Conservation (phyloP, 1,140 invertebrate species). For the Atta texana region DNA sequence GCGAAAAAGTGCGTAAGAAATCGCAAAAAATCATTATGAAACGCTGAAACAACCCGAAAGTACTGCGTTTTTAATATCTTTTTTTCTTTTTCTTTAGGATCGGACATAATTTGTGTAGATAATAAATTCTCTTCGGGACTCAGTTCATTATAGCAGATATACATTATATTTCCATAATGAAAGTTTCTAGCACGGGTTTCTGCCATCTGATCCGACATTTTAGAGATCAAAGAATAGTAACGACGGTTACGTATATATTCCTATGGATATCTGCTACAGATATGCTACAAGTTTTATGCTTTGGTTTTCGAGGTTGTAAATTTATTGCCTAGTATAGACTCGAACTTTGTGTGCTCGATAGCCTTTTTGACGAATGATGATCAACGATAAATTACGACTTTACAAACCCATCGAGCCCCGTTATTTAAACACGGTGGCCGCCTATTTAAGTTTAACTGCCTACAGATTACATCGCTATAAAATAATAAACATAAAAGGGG, state of each 20-base stretch:
- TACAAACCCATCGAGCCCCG: conserved; percentile 80
- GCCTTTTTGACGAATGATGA: conserved; percentile 82
- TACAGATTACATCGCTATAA: conserved; percentile 84
- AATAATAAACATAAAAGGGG: conserved; percentile 84
- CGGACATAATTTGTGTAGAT: conserved; percentile 44
- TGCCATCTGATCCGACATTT: neutral
- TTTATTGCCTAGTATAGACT: conserved; percentile 80
- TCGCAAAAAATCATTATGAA: conserved; percentile 11
- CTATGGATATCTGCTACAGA: conserved; percentile 41
- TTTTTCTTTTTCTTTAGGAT: neutral
- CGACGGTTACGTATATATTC: conserved; percentile 22
- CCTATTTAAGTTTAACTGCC: conserved; percentile 82
- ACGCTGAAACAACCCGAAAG: neutral
- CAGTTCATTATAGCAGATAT: conserved; percentile 40
- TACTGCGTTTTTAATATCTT: neutral
- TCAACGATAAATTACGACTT: conserved; percentile 84
- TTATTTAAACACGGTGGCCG: conserved; percentile 83
- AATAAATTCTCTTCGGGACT: conserved; percentile 49
- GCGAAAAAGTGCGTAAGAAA: neutral
- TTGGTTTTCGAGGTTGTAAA: conserved; percentile 82
- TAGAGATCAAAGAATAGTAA: conserved; percentile 39
- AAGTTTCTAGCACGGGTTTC: conserved; percentile 20
- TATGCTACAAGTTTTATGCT: conserved; percentile 77
- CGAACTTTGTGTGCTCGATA: conserved; percentile 81
- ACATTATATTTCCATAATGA: conserved; percentile 51